Evolutionary conservation across 1,140 invertebrate species (phyloP).

Genomic region (Lordiphosa stackelbergi): DNA sequence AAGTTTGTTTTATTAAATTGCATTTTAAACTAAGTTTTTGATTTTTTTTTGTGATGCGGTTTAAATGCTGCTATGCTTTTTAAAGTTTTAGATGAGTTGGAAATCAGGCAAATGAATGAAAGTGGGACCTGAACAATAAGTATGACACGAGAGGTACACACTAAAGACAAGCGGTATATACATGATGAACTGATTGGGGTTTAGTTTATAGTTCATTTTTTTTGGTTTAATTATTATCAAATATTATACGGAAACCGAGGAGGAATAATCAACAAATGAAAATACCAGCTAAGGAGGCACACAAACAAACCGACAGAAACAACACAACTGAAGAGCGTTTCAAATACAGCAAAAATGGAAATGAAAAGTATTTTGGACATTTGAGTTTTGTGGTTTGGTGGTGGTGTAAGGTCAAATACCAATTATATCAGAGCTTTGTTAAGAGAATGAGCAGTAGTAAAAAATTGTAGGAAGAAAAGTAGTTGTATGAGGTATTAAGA

Average conservation of each 20-base stretch:
- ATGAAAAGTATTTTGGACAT: conserved; percentile 30
- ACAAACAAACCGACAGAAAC: conserved; percentile 66
- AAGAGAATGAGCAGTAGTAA: conserved; percentile 15
- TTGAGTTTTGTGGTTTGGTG: conserved; percentile 6
- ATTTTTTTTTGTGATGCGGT: conserved; percentile 43
- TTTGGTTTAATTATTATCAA: conserved; percentile 23
- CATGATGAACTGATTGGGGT: conserved; percentile 49
- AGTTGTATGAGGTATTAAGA: conserved; percentile 3
- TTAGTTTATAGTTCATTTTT: conserved; percentile 30
- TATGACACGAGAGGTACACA: conserved; percentile 37
- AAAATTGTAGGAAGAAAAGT: not conserved
- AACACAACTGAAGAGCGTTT: conserved; percentile 58
- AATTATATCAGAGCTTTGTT: conserved; percentile 67
- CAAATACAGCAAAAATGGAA: conserved; percentile 41
- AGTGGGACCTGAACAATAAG: not conserved
- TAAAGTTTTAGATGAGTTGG: conserved; percentile 34
- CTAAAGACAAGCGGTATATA: conserved; percentile 69
- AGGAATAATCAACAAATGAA: conserved; percentile 39
- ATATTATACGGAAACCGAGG: conserved; percentile 27
- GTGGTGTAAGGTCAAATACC: conserved; percentile 54
- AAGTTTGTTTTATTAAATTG: conserved; percentile 47
- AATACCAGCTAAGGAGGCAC: conserved; percentile 50
- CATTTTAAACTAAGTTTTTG: conserved; percentile 3
- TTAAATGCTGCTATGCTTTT: conserved; percentile 58
- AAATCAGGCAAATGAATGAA: conserved; percentile 39